Conservation (phyloP, 2,888 invertebrate genomes). For the Noctua janthina region DNA sequence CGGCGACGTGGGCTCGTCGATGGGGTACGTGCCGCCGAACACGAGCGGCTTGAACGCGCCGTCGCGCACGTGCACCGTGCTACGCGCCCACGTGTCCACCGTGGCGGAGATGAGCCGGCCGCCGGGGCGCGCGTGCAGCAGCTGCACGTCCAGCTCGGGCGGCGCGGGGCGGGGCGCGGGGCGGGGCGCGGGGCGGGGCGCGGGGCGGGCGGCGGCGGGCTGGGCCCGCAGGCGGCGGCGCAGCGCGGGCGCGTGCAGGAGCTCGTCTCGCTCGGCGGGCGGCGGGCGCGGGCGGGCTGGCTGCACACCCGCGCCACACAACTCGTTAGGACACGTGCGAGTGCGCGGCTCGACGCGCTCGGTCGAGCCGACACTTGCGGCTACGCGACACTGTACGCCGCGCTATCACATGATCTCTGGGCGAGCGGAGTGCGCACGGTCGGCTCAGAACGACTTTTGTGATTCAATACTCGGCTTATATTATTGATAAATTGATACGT, state of each 20-base stretch:
- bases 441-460: constrained; percentile 3
- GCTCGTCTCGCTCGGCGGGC: constrained; percentile 58
- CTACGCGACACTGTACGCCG: constrained; percentile 4
- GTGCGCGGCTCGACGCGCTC: constrained; percentile 39
- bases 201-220: constrained; percentile 19
- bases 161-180: constrained; percentile 12
- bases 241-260: constrained; percentile 54
- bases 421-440: constrained; percentile 16
- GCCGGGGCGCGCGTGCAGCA: constrained; percentile 80
- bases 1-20: constrained; percentile 92
- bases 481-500: background rate
- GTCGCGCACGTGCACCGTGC: constrained; percentile 78
- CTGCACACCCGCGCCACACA: constrained; percentile 66
- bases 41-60: constrained; percentile 91
- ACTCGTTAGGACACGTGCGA: constrained; percentile 58
- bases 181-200: constrained; percentile 9
- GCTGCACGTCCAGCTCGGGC: constrained; percentile 71
- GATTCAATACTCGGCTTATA: constrained; percentile 56
- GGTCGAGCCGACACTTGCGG: constrained; percentile 40
- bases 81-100: constrained; percentile 91
- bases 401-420: constrained; percentile 13
- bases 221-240: constrained; percentile 68
- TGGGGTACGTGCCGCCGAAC: constrained; percentile 96
- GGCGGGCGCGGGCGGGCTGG: constrained; percentile 47
- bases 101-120: constrained; percentile 90